Conservation (phyloP, 1,140 invertebrate genomes). For the Phymastichus coffea region DNA sequence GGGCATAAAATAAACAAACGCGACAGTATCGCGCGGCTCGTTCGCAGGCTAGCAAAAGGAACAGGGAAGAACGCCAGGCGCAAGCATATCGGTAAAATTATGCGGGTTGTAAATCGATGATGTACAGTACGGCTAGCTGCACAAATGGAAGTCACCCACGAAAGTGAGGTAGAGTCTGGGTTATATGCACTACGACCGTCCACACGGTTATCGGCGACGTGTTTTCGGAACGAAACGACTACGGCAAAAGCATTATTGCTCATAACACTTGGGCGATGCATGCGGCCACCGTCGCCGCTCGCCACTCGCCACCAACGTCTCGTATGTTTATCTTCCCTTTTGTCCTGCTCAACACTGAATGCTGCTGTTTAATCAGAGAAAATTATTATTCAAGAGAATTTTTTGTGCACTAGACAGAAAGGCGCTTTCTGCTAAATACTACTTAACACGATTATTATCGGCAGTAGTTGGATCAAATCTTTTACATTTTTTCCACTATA, state of each 20-base stretch:
- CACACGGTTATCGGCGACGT: constrained; percentile 5
- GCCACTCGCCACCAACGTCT: too few relatives aligned
- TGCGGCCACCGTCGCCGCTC: neutral
- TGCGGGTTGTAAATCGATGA: constrained; percentile 25
- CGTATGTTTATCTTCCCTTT: too few relatives aligned
- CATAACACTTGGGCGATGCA: neutral
- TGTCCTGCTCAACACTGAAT: too few relatives aligned
- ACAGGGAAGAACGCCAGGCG: neutral
- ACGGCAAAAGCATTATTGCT: neutral
- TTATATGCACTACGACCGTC: neutral
- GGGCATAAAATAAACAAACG: constrained; percentile 19
- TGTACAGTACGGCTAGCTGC: neutral
- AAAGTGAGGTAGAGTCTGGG: too few relatives aligned
- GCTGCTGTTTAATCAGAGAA: too few relatives aligned
- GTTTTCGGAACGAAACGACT: constrained; percentile 5
- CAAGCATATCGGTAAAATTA: constrained; percentile 25
- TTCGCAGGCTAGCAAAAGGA: neutral
- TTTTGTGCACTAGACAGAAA: too few relatives aligned
- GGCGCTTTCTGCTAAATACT: too few relatives aligned
- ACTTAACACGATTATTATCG: too few relatives aligned
- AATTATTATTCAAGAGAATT: too few relatives aligned
- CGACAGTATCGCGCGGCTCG: neutral
- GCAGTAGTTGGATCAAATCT: too few relatives aligned
- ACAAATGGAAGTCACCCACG: too few relatives aligned
- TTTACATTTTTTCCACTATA: too few relatives aligned